Evolutionary conservation across 2,797 vertebrate species (phyloP).

Genomic region (Rachycentron canadum): DNA sequence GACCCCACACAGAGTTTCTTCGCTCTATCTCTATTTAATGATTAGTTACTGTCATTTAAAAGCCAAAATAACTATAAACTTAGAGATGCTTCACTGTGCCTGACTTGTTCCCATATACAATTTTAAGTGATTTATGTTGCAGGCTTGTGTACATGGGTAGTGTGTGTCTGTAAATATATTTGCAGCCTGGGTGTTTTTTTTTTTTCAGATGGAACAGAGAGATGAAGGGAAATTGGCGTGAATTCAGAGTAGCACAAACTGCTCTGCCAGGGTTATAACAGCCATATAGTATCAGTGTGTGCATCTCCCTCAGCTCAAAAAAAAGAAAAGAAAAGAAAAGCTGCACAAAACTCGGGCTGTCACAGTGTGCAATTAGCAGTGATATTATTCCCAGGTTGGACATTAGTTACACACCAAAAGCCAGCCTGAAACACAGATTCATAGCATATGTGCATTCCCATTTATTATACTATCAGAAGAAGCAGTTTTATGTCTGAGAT

Average conservation of each 20-base stretch:
- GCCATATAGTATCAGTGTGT: slow-evolving; percentile 36
- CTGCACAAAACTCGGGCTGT: slow-evolving; percentile 56
- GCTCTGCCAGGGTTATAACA: slow-evolving; percentile 52
- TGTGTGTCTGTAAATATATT: slow-evolving; percentile 34
- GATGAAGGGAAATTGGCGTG: slow-evolving; percentile 48
- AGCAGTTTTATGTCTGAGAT: slow-evolving; percentile 63
- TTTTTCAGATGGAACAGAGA: slow-evolving; percentile 31
- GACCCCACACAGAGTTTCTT: slow-evolving; percentile 21
- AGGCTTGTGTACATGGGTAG: slow-evolving; percentile 18
- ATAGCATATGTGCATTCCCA: slow-evolving; percentile 43
- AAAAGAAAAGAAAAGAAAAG: slow-evolving; percentile 18
- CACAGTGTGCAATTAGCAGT: slow-evolving; percentile 68
- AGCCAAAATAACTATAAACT: slow-evolving; percentile 35
- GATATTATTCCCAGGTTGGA: slow-evolving; percentile 71
- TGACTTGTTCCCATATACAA: slow-evolving; percentile 29
- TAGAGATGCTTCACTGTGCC: slow-evolving; percentile 25
- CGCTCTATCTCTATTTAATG: slow-evolving; percentile 40
- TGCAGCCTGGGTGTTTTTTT: slow-evolving; percentile 36
- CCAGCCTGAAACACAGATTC: slow-evolving; percentile 44
- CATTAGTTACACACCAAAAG: slow-evolving; percentile 65
- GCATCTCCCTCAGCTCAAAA: slow-evolving; percentile 36
- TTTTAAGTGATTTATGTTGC: slow-evolving; percentile 21
- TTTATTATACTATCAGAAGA: slow-evolving; percentile 63
- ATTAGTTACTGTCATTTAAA: slow-evolving; percentile 42
- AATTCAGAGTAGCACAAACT: slow-evolving; percentile 66